Evolutionary conservation across 2,888 invertebrate genomes (phyloP), one percentile per base, ranked within the genome.

Genomic region (Diarsia rubi): DNA sequence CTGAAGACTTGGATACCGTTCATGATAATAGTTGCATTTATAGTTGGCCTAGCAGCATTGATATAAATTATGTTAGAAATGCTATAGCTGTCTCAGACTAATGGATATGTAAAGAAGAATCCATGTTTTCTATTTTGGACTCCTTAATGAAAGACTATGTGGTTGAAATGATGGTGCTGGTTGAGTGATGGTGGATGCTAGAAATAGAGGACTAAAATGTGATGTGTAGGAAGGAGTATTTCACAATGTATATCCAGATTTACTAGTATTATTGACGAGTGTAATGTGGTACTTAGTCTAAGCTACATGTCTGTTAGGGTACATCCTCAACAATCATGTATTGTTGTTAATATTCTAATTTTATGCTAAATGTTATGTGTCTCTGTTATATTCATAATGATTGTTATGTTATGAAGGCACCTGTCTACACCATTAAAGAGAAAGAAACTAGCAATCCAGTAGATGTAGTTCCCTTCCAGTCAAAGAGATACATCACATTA

Each of bases 1-100:
- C 75, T 98, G 57, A 98, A 98, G 95, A 98, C 98, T 0, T 99
- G 99, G 99, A 85, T 98, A 75, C 99, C 99, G 12, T 99, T 99
- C 92, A 71, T 96, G 19, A 91, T 98, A 57, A 93, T 97, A 57
- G 90, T 97, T 19, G 93, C 92, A 44, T 89, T 94, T 77, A 94
- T 96, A 79, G 92, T 93, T 78, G 90, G 89, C 9, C 82, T 96
- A 27, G 94, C 94, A 19, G 92, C 93, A 24, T 81, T 91, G 0
- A 92, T 96, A 79, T 95, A 93, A 89, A 44, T 44, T 11, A 69
- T 75, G 49, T 14, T 66, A 49, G 24, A 19, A 65, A 57, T 63
- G 21, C 54, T 31, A 37, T 47, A 37, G 37, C 44, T 62, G 27
- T 66, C 45, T 27, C 64, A 47, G 63, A 45, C 47, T 16, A 54